Conservation (phyloP, 2,797 vertebrate species). For the Nasua narica region DNA sequence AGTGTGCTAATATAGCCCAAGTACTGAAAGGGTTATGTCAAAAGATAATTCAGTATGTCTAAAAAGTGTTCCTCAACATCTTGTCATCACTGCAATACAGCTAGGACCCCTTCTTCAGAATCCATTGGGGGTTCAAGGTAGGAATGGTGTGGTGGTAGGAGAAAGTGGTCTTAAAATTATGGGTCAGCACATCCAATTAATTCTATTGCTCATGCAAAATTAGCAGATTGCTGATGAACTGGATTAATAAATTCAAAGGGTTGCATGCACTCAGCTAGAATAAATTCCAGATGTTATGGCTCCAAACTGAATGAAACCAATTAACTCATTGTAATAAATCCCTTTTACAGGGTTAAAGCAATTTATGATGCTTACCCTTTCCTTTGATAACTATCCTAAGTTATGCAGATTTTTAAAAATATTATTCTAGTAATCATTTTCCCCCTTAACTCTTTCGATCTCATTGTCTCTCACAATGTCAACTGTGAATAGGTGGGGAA, state of each 20-base stretch:
- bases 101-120: background rate
- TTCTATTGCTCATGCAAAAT: background rate
- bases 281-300: constrained; percentile 39
- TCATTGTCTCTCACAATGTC: background rate
- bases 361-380: background rate
- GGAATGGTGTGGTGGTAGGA: background rate
- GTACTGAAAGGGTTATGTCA: background rate
- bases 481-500: background rate
- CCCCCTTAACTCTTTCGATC: constrained; percentile 13
- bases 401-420: background rate
- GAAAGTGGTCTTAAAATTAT: background rate
- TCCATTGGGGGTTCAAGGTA: background rate
- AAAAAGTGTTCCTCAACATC: background rate
- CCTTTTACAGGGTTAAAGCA: background rate
- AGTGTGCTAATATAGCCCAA: background rate
- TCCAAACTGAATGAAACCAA: constrained; percentile 10
- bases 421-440: background rate
- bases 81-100: background rate
- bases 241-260: constrained; percentile 27
- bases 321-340: constrained; percentile 39
- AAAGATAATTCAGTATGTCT: background rate
- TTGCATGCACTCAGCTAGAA: constrained; percentile 1
- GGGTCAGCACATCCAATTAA: background rate
- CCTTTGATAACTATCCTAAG: constrained; percentile 6
- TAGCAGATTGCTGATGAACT: background rate